These are phyloP conservation scores for Sinocyclocheilus anophthalmus DNA, from an alignment of 2,113 vertebrate genomes.

Conservation along the genomic window DNA sequence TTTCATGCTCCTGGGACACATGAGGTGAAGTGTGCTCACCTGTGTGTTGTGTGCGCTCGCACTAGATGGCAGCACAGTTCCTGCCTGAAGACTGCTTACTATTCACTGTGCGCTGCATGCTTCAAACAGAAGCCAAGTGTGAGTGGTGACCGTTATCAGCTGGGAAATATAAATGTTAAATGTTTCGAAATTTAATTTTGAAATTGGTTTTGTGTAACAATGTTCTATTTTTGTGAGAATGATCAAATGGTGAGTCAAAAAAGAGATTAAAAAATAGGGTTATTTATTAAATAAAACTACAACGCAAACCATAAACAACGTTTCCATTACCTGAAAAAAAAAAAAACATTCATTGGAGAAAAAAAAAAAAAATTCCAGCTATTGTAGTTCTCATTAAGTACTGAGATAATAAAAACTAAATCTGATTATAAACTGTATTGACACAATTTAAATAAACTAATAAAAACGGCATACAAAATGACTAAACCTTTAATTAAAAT, in stretches of 20 bases:
- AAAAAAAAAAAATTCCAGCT: background rate
- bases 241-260: background rate
- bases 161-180: background rate
- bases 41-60: background rate
- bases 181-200: background rate
- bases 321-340: background rate
- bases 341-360: background rate
- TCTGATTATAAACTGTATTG: background rate
- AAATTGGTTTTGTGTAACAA: background rate
- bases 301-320: no score
- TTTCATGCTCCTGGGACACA: background rate
- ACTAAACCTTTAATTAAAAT: no score
- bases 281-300: no score
- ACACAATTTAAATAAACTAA: background rate
- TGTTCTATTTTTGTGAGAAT: background rate
- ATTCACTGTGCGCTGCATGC: background rate
- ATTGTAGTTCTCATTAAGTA: no score
- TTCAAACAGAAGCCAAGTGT: background rate
- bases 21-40: background rate
- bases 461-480: background rate
- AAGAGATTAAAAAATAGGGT: no score
- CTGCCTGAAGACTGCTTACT: background rate
- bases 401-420: background rate
- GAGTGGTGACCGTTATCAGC: background rate
- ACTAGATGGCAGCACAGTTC: slow-evolving; percentile 63